Evolutionary conservation across 2,888 invertebrate species (phyloP).

Genomic region (Apamea sordens): DNA sequence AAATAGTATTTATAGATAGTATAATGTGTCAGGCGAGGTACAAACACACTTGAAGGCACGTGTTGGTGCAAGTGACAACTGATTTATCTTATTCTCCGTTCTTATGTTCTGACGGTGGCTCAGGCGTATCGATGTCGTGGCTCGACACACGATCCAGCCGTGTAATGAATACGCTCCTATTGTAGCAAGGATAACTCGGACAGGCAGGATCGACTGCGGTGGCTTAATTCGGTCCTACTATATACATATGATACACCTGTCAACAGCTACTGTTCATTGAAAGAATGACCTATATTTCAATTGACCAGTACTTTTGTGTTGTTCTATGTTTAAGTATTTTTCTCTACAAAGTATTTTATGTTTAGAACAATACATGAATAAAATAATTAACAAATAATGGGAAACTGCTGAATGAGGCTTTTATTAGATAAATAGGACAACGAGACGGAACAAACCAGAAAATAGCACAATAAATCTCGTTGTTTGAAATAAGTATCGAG

Average conservation of each 20-base stretch:
- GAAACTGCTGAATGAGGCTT: constrained; percentile 19
- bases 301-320: not conserved
- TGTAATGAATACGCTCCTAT: constrained; percentile 83
- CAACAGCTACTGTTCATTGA: constrained; percentile 47
- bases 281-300: constrained; percentile 14
- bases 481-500: constrained; percentile 51
- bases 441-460: constrained; percentile 3
- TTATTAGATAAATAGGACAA: constrained; percentile 7
- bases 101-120: constrained; percentile 49
- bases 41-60: constrained; percentile 53
- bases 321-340: no score
- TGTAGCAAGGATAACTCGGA: constrained; percentile 74
- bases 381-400: constrained; percentile 8
- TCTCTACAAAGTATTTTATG: not conserved
- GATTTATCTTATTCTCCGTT: constrained; percentile 61
- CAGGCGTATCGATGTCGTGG: constrained; percentile 68
- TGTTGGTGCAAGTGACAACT: constrained; percentile 61
- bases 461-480: constrained; percentile 26
- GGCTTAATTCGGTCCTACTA: constrained; percentile 36
- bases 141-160: constrained; percentile 75
- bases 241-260: constrained; percentile 42
- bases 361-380: not conserved
- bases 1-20: constrained; percentile 26
- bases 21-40: constrained; percentile 16
- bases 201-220: constrained; percentile 55